Conservation (phyloP, 2,888 invertebrate genomes). For the Macrophya annulata region DNA sequence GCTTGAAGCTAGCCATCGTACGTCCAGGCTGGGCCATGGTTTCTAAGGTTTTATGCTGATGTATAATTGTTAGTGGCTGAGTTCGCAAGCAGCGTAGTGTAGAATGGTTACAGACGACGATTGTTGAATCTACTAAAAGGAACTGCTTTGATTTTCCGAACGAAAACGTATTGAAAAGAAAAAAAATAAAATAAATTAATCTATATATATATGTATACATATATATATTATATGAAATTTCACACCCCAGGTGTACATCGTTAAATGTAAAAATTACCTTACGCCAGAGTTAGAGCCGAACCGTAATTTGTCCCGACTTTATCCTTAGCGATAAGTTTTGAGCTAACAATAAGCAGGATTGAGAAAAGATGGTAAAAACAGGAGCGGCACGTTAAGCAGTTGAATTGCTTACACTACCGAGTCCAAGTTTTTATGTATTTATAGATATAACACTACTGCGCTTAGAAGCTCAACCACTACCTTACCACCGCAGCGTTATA, state of each 20-base stretch:
- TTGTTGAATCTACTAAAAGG: slow-evolving; percentile 36
- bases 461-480: slow-evolving; percentile 76
- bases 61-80: slow-evolving; percentile 75
- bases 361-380: slow-evolving; percentile 17
- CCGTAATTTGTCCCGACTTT: slow-evolving; percentile 12
- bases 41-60: slow-evolving; percentile 76
- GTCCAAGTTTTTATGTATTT: slow-evolving; percentile 40
- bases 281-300: slow-evolving; percentile 41
- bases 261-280: slow-evolving; percentile 2
- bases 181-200: background rate
- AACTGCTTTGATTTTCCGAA: slow-evolving; percentile 27
- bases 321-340: slow-evolving; percentile 31
- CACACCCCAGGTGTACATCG: slow-evolving; percentile 20
- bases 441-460: slow-evolving; percentile 70
- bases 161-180: background rate
- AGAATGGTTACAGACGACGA: slow-evolving; percentile 39
- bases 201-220: background rate
- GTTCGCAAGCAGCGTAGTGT: slow-evolving; percentile 72
- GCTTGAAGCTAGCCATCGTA: slow-evolving; percentile 70
- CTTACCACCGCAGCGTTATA: slow-evolving; percentile 75
- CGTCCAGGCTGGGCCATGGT: slow-evolving; percentile 71
- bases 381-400: slow-evolving; percentile 30
- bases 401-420: slow-evolving; percentile 32
- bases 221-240: slow-evolving; percentile 27
- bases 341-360: background rate